phyloP scores from a whole-genome alignment of 2,888 invertebrate species.

The Anoncus sp. region DNA sequence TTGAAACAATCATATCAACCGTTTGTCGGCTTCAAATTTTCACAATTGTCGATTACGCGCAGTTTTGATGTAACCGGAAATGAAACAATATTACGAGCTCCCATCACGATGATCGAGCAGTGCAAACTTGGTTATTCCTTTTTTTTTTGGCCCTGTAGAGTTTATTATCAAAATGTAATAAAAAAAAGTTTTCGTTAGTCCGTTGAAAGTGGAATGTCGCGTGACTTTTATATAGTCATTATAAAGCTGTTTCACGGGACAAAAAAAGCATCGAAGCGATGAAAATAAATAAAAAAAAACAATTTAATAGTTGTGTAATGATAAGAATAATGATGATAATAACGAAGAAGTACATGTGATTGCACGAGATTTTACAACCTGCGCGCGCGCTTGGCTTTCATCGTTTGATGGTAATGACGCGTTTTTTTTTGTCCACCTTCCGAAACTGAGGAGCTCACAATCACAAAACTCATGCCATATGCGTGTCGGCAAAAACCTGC shows the following conservation, averaged over 20 bases:
- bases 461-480: conserved; percentile 12
- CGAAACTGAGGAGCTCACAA: conserved; percentile 3
- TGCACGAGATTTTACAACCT: conserved; percentile 31
- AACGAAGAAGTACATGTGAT: conserved; percentile 15
- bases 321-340: conserved; percentile 36
- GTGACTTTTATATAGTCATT: conserved; percentile 1
- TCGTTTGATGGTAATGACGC: conserved; percentile 39
- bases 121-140: too few relatives aligned
- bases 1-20: too few relatives aligned
- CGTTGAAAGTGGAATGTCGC: background rate
- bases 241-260: conserved; percentile 20
- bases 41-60: too few relatives aligned
- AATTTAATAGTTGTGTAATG: conserved; percentile 16
- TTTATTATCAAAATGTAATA: too few relatives aligned
- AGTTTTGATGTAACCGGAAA: too few relatives aligned
- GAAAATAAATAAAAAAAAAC: conserved; percentile 15
- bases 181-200: too few relatives aligned
- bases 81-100: too few relatives aligned
- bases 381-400: background rate
- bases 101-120: too few relatives aligned
- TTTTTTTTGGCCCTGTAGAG: too few relatives aligned
- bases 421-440: background rate
- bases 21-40: too few relatives aligned
- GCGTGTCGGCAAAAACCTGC: conserved; percentile 4
- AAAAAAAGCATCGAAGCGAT: background rate